Conservation (phyloP, 23 tunicate genomes). For the Styela clava region DNA sequence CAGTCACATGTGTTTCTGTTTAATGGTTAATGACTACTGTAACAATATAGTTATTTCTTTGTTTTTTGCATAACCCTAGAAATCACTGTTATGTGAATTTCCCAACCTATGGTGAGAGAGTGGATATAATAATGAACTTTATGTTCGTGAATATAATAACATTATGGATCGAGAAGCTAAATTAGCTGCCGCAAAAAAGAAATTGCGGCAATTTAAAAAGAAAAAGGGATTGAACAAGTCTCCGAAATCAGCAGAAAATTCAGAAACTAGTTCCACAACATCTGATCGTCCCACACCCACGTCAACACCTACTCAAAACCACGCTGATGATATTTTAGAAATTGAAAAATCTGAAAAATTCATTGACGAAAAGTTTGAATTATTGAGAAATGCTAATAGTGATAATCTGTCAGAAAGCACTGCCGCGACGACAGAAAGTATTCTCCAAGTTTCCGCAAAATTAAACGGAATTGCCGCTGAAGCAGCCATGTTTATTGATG, state of each 20-base stretch:
- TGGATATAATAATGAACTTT: too few relatives aligned
- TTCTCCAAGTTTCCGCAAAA: slow-evolving; percentile 70
- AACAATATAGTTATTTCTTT: too few relatives aligned
- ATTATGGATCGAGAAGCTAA: slow-evolving; percentile 19
- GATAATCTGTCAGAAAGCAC: slow-evolving; percentile 8
- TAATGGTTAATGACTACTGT: too few relatives aligned
- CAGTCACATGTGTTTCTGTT: too few relatives aligned
- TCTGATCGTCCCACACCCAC: not conserved
- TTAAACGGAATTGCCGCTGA: slow-evolving; percentile 70
- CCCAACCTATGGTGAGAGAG: too few relatives aligned
- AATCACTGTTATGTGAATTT: too few relatives aligned
- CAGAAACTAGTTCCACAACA: not conserved
- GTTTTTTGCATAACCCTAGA: too few relatives aligned
- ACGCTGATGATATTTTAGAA: not conserved
- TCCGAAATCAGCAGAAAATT: not conserved
- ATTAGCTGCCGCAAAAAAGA: slow-evolving; percentile 23
- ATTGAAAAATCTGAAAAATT: not conserved
- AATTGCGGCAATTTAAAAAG: slow-evolving; percentile 2
- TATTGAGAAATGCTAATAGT: not conserved
- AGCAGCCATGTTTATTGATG: slow-evolving; percentile 32
- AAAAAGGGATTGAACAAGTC: not conserved
- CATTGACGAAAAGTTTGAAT: slow-evolving; percentile 6
- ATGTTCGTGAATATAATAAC: too few relatives aligned
- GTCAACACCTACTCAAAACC: not conserved
- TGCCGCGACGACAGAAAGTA: slow-evolving; percentile 49